A percentile compares a stretch with the other conserved stretches of the same genome.
Conservation (phyloP, 2,797 vertebrate genomes). For the Scolopax bukidnonensis region DNA sequence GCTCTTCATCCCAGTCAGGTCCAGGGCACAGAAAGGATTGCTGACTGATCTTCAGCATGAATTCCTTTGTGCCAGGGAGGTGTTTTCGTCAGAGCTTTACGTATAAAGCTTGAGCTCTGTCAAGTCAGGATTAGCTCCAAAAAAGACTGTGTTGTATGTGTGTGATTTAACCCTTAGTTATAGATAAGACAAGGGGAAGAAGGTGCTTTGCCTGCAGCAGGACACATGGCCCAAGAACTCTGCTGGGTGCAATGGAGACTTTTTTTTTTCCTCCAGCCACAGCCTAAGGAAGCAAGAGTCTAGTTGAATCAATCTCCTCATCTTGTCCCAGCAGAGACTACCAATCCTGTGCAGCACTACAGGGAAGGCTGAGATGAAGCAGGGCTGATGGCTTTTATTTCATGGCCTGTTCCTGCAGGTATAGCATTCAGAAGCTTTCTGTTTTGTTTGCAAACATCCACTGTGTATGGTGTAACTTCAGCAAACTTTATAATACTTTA, state of each 20-base stretch:
- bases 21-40: neutral
- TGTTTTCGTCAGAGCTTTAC: neutral
- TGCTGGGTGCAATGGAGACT: neutral
- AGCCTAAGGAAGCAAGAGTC: neutral
- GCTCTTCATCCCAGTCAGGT: neutral
- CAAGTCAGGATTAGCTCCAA: neutral
- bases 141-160: rapidly evolving
- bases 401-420: neutral
- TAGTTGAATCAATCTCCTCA: neutral
- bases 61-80: neutral
- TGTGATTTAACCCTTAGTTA: neutral
- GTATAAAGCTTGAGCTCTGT: neutral
- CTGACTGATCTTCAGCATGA: neutral
- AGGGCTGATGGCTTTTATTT: neutral
- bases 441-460: neutral
- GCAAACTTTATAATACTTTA: neutral
- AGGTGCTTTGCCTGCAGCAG: neutral
- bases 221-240: neutral
- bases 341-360: neutral
- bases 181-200: neutral
- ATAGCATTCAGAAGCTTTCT: neutral
- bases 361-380: neutral
- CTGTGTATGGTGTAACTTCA: neutral
- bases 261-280: neutral
- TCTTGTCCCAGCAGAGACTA: neutral